Evolutionary conservation across 2,113 vertebrate species (phyloP).

Genomic region (Leptosomus discolor): DNA sequence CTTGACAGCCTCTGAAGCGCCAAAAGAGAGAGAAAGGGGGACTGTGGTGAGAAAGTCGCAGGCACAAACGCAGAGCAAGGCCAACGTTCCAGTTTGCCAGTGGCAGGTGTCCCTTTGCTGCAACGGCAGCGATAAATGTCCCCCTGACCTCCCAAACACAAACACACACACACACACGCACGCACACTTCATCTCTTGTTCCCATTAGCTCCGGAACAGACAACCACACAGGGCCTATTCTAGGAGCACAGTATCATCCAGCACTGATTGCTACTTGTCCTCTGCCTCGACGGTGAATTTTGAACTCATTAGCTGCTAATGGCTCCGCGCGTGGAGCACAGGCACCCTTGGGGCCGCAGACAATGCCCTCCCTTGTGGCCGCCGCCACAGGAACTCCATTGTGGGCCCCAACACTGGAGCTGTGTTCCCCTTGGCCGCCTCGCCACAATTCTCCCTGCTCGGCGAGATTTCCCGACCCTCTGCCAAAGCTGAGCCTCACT

Average conservation of each 20-base stretch:
- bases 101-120: background rate
- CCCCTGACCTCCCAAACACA: background rate
- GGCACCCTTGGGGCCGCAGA: background rate
- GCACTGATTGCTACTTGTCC: background rate
- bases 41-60: background rate
- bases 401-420: background rate
- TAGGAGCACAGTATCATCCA: background rate
- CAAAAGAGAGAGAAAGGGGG: background rate
- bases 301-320: background rate
- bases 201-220: background rate
- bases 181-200: background rate
- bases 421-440: background rate
- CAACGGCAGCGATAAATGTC: background rate
- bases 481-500: background rate
- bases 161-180: background rate
- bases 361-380: constrained; percentile 2
- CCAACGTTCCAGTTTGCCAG: background rate
- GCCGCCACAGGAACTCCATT: background rate
- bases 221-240: background rate
- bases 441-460: background rate
- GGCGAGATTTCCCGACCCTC: background rate
- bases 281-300: background rate
- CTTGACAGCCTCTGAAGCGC: background rate
- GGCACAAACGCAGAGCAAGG: background rate
- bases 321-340: background rate